Conservation (phyloP, 1,140 invertebrate genomes). For the Lasioglossum baleicum region DNA sequence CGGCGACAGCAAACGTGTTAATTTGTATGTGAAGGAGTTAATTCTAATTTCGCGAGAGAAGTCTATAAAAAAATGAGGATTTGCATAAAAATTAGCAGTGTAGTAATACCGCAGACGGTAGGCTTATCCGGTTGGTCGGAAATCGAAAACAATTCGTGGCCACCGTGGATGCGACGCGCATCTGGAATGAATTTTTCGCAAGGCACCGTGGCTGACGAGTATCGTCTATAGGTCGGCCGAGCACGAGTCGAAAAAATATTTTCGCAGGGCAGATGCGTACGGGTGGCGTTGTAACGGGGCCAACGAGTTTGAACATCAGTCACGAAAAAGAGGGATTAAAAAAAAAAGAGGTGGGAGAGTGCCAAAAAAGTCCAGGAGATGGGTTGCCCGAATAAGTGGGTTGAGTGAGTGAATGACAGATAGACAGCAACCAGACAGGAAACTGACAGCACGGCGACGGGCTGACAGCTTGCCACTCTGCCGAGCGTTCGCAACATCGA, state of each 20-base stretch:
- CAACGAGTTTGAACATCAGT: constrained; percentile 66
- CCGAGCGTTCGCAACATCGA: constrained; percentile 69
- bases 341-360: constrained; percentile 39
- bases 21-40: too few relatives aligned
- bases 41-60: too few relatives aligned
- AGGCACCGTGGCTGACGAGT: constrained; percentile 24
- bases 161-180: constrained; percentile 20
- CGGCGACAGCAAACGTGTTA: too few relatives aligned
- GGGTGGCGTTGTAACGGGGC: constrained; percentile 58
- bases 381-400: constrained; percentile 63
- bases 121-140: not conserved
- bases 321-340: constrained; percentile 61
- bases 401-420: constrained; percentile 73
- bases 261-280: constrained; percentile 58
- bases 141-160: constrained; percentile 13
- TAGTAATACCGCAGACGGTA: not conserved
- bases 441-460: constrained; percentile 75
- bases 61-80: too few relatives aligned
- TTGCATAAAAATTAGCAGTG: too few relatives aligned
- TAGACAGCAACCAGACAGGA: constrained; percentile 77
- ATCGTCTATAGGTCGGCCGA: constrained; percentile 6
- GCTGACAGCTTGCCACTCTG: constrained; percentile 73
- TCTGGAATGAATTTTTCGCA: constrained; percentile 56
- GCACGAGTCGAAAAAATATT: constrained; percentile 63
- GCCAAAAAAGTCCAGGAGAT: constrained; percentile 60